Evolutionary conservation across 2,888 invertebrate genomes (phyloP), one percentile per base, ranked within the genome.

Genomic region (Eumerus sabulonum): DNA sequence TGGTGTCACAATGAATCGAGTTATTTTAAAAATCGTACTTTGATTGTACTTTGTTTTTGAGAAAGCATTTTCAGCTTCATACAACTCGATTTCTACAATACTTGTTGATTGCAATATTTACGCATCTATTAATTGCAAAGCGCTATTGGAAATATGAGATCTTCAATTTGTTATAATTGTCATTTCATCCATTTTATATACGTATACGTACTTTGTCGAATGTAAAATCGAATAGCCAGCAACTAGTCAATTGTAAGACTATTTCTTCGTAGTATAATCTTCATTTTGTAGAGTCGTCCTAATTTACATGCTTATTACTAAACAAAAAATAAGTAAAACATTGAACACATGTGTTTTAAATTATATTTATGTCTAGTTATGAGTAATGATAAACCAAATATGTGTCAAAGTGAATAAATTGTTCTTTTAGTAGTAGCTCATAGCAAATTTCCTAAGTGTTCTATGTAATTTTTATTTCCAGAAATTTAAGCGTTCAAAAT

Each of bases 191-290:
- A 27, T 2, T 27, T 27, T 27, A 27, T 4, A 27, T 27, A 27
- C 27, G 7, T 27, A 27, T 27, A 27, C 7, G 27, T 16, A 9
- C 47, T 19, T 27, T 4, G 27, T n/a, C n/a, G n/a, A n/a, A 27
- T 27, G 2, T 27, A 27, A 7, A 27, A 27, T 27, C n/a, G n/a
- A n/a, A n/a, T n/a, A n/a, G n/a, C 27, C 27, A 27, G 60, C 50
- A 48, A 74, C 74, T 74, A 74, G 74, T 74, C 74, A 74, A 62
- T 74, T 74, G 67, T 74, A 67, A 60, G 60, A 74, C 27, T 62
- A 50, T 51, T 64, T 63, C 36, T 13, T 42, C 48, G 18, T 47
- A 11, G 44, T 63, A 44, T 64, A 47, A 48, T 57, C 57, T 67
- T 19, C 57, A 48, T 56, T 48, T 44, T 35, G 7, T 27, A 27